phyloP scores from a whole-genome alignment of 2,113 vertebrate genomes.

The Nibea albiflora region DNA sequence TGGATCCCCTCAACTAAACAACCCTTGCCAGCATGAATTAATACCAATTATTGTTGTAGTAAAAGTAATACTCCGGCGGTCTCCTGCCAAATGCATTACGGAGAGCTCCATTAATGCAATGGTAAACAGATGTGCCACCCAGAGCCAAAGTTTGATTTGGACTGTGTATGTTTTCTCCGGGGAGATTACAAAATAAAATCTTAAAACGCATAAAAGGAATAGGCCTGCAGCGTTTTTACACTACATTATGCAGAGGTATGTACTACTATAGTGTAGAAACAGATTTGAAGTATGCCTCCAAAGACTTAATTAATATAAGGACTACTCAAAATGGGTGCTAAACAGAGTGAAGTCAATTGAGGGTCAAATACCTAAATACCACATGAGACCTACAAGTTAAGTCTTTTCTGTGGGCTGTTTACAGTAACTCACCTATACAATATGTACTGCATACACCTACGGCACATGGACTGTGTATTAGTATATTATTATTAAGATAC shows the following conservation, averaged over 20 bases:
- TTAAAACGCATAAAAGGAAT: slow-evolving; percentile 40
- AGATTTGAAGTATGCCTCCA: slow-evolving; percentile 3
- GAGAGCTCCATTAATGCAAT: slow-evolving; percentile 74
- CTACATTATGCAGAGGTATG: slow-evolving; percentile 30
- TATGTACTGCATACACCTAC: neutral
- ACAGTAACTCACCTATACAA: slow-evolving; percentile 1
- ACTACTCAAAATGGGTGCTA: slow-evolving; percentile 18
- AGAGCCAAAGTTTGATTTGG: slow-evolving; percentile 64
- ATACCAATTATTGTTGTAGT: slow-evolving; percentile 70
- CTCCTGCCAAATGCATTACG: slow-evolving; percentile 71
- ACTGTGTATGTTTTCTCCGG: slow-evolving; percentile 59
- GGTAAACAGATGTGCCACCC: slow-evolving; percentile 77
- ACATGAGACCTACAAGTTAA: slow-evolving; percentile 38
- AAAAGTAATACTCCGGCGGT: slow-evolving; percentile 59
- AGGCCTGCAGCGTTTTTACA: slow-evolving; percentile 45
- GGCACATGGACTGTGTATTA: neutral
- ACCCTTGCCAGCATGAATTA: slow-evolving; percentile 67
- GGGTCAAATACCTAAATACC: slow-evolving; percentile 59
- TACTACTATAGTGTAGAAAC: slow-evolving; percentile 18
- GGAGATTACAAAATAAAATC: slow-evolving; percentile 61
- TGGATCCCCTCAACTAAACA: slow-evolving; percentile 43
- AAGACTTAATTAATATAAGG: slow-evolving; percentile 31
- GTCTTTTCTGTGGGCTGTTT: slow-evolving; percentile 22
- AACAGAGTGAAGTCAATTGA: slow-evolving; percentile 48
- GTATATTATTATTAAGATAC: neutral